phyloP scores from a whole-genome alignment of 2,888 invertebrate species.

The Scaptomyza parva region DNA sequence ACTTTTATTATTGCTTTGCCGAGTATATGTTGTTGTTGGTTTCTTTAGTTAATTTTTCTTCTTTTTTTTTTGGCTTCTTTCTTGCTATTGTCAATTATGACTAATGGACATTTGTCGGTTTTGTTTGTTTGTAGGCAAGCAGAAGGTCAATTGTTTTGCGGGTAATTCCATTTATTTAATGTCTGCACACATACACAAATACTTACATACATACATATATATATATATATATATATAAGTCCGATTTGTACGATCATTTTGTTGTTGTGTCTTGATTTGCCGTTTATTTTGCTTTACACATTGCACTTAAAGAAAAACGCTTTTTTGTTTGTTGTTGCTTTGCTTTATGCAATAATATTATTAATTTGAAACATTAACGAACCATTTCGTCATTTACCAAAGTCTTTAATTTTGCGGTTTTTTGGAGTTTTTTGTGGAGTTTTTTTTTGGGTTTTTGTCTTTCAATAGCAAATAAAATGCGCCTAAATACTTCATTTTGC shows the following conservation, averaged over 20 bases:
- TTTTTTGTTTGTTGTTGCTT: conserved; percentile 46
- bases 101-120: conserved; percentile 70
- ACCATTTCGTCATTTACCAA: conserved; percentile 69
- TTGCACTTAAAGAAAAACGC: conserved; percentile 57
- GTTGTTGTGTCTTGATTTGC: conserved; percentile 28
- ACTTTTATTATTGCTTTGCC: conserved; percentile 24
- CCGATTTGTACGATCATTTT: conserved; percentile 15
- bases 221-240: conserved; percentile 5
- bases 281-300: conserved; percentile 62
- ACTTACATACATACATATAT: too few species aligned
- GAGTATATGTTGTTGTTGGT: conserved; percentile 42
- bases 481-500: conserved; percentile 16
- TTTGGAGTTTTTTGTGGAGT: too few species aligned
- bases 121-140: conserved; percentile 68
- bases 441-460: conserved; percentile 7
- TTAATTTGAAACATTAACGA: conserved; percentile 74
- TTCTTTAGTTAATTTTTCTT: too few species aligned
- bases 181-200: too few species aligned
- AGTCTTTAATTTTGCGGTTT: conserved; percentile 47
- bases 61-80: conserved; percentile 71
- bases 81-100: conserved; percentile 71
- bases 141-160: conserved; percentile 77
- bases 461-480: conserved; percentile 21
- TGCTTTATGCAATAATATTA: conserved; percentile 62
- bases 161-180: conserved; percentile 70